A percentile compares a stretch with the other conserved stretches of the same genome.
Evolutionary conservation across 2,797 vertebrate genomes (phyloP).

Genomic region (Hylomyscus alleni): DNA sequence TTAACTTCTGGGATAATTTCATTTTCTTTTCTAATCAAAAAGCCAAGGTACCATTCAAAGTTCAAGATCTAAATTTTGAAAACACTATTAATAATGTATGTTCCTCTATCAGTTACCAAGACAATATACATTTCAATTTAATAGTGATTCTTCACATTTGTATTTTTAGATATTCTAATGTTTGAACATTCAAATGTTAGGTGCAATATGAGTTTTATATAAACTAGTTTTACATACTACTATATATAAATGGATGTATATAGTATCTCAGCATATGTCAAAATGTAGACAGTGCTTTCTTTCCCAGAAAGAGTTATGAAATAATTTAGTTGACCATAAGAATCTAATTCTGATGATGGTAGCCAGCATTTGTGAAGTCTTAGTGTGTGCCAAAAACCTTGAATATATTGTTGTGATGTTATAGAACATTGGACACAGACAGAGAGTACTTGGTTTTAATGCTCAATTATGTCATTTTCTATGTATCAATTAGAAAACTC

Average conservation of each 20-base stretch:
- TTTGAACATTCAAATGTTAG: not conserved
- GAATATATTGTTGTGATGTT: not conserved
- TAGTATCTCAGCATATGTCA: not conserved
- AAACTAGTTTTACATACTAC: not conserved
- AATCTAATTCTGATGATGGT: constrained; percentile 40
- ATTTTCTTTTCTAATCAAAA: not conserved
- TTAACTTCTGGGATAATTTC: not conserved
- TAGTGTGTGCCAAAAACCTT: constrained; percentile 5
- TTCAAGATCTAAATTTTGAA: constrained; percentile 46
- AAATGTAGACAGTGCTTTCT: not conserved
- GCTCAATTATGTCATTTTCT: constrained; percentile 40
- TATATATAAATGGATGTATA: not conserved
- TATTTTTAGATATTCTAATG: constrained; percentile 12
- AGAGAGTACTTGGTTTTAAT: constrained; percentile 22
- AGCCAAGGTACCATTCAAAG: not conserved
- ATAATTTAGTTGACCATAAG: constrained; percentile 8
- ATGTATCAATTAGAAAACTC: not conserved
- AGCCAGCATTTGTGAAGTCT: constrained; percentile 34
- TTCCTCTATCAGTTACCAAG: not conserved
- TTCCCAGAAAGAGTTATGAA: constrained; percentile 14
- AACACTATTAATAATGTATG: not conserved
- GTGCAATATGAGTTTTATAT: not conserved
- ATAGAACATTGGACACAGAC: not conserved
- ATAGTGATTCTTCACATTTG: constrained; percentile 32
- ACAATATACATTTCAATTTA: constrained; percentile 24